Percentiles rank a stretch among this genome's conserved stretches.
These are phyloP conservation scores for Aleiodes alternator DNA, from an alignment of 2,888 invertebrate genomes.

Conservation along the genomic window DNA sequence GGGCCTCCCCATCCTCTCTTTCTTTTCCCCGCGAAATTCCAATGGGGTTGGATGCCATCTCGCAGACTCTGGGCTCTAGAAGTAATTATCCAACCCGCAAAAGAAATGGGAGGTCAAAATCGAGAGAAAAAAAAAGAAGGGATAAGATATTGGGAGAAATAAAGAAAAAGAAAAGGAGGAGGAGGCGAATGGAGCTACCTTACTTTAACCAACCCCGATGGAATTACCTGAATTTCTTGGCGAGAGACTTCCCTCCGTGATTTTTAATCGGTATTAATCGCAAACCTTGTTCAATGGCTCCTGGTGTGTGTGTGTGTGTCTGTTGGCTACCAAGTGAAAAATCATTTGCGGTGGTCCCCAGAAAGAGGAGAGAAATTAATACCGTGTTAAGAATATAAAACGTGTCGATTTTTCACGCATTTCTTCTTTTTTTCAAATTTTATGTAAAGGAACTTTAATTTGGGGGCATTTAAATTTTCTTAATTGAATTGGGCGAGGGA, in stretches of 20 bases:
- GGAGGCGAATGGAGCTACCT: slow-evolving; percentile 40
- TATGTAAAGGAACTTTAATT: too few species aligned
- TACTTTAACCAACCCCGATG: slow-evolving; percentile 26
- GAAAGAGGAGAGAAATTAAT: not conserved
- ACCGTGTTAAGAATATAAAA: not conserved
- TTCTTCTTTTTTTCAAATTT: not conserved
- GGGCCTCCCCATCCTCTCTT: slow-evolving; percentile 35
- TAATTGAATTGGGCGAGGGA: too few species aligned
- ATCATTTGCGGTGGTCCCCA: slow-evolving; percentile 2
- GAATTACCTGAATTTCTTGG: slow-evolving; percentile 22
- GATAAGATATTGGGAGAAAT: slow-evolving; percentile 19
- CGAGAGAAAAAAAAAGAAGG: not conserved
- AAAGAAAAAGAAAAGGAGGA: slow-evolving; percentile 20
- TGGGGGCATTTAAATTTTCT: too few species aligned
- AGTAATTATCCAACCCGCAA: slow-evolving; percentile 55
- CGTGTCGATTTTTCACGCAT: slow-evolving; percentile 16
- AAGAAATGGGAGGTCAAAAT: slow-evolving; percentile 17
- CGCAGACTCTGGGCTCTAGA: slow-evolving; percentile 63
- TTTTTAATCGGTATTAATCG: slow-evolving; percentile 69
- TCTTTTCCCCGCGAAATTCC: slow-evolving; percentile 5
- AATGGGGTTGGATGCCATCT: slow-evolving; percentile 35
- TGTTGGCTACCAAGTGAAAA: not conserved
- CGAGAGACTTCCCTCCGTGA: slow-evolving; percentile 54
- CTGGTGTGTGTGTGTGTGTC: not conserved
- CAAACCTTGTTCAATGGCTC: slow-evolving; percentile 47